These are phyloP conservation scores for Syritta pipiens DNA, from an alignment of 2,888 invertebrate genomes.

Conservation along the genomic window DNA sequence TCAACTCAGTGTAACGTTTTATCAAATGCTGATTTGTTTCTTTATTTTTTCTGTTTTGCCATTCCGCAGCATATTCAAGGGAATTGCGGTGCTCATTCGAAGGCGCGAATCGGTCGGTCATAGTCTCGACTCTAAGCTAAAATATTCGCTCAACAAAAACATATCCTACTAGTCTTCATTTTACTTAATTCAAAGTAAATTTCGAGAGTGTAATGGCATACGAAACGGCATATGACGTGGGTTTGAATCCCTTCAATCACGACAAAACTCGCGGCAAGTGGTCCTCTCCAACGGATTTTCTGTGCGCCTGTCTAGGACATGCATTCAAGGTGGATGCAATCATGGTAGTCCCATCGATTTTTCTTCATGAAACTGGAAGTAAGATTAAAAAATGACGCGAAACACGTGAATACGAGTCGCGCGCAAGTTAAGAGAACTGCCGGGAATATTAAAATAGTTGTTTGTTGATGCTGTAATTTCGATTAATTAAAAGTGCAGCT, in stretches of 20 bases:
- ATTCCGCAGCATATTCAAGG: too few relatives aligned
- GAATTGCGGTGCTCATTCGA: not conserved
- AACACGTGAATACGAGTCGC: too few relatives aligned
- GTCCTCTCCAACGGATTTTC: slow-evolving; percentile 87
- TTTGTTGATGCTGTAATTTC: too few relatives aligned
- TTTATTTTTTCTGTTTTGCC: not conserved
- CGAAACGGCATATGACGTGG: slow-evolving; percentile 74
- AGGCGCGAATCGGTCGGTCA: too few relatives aligned
- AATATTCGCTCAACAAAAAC: too few relatives aligned
- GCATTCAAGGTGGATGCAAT: slow-evolving; percentile 90
- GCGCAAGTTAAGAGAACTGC: too few relatives aligned
- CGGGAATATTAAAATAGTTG: too few relatives aligned
- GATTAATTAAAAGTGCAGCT: too few relatives aligned
- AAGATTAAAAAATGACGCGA: too few relatives aligned
- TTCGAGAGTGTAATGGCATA: slow-evolving; percentile 14
- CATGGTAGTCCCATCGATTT: slow-evolving; percentile 83
- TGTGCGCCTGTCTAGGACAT: slow-evolving; percentile 88
- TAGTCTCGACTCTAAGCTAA: too few relatives aligned
- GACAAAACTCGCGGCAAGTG: slow-evolving; percentile 82
- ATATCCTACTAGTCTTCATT: too few relatives aligned
- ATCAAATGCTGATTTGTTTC: not conserved
- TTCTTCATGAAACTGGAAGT: slow-evolving; percentile 73
- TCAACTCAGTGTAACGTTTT: not conserved
- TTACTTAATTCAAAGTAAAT: too few relatives aligned
- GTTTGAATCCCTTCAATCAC: slow-evolving; percentile 74